These are phyloP conservation scores for Micromys minutus DNA, from an alignment of 2,113 vertebrate species.

Conservation along the genomic window DNA sequence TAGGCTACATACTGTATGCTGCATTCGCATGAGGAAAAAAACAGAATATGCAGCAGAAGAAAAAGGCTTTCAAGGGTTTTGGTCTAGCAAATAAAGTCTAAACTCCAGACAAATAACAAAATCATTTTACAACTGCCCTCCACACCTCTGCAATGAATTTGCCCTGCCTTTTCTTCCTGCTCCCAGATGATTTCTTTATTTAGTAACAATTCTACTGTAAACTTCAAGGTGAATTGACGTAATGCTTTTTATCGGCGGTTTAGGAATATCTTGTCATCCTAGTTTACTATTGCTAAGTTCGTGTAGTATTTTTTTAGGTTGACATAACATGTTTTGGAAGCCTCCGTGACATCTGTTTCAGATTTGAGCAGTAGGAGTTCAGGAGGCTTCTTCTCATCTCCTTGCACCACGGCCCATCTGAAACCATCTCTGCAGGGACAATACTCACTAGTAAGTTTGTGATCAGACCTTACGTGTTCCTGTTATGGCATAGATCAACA, in stretches of 20 bases:
- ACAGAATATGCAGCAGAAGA: neutral
- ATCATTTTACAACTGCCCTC: constrained; percentile 40
- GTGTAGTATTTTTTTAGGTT: constrained; percentile 14
- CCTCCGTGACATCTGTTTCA: constrained; percentile 6
- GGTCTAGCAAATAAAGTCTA: neutral
- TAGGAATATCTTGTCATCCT: neutral
- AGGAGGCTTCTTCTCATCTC: neutral
- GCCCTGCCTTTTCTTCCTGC: neutral
- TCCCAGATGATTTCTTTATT: constrained; percentile 38
- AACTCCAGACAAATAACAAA: constrained; percentile 42
- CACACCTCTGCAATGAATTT: neutral
- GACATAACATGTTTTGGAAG: constrained; percentile 34
- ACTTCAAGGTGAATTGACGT: neutral
- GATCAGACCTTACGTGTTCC: neutral
- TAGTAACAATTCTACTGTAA: neutral
- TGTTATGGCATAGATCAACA: neutral
- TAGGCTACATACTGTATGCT: neutral
- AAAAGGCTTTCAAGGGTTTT: neutral
- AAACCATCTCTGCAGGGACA: constrained; percentile 28
- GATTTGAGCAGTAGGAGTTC: constrained; percentile 2
- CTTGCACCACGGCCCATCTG: neutral
- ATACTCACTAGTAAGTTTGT: constrained; percentile 26
- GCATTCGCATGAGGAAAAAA: neutral
- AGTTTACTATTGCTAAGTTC: neutral
- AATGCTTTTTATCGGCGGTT: constrained; percentile 4